Base-by-base conservation (phyloP, 2,888 invertebrate species). In the Lottia gigantea region DNA sequence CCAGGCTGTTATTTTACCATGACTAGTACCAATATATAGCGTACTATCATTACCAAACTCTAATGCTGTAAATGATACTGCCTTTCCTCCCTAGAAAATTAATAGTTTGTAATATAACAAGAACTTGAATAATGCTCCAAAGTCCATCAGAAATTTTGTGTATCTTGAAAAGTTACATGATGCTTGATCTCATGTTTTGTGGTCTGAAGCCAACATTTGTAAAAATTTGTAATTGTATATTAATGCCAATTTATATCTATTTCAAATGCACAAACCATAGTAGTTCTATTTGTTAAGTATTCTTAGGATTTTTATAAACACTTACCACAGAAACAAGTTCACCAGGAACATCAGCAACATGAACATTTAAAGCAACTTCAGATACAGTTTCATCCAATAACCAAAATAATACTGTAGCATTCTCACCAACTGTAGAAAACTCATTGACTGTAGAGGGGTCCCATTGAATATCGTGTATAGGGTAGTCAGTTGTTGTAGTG, bases 1-100 rank as follows among this genome's bases (percentile, higher is more conserved):
- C 88, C 88, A 88, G 31, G 85, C 87, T 11, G 86, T 82, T 46
- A 88, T 82, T 61, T 82, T 79, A n/a, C 88, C 88, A 66, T 76
- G 79, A 68, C 77, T 84, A 19, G 83, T 84, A 8, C 80, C 84
- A 14, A 85, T 82, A 72, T 84, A 88, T 66, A 87, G 76, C 40
- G 81, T 83, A 72, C 85, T 86, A 80, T 86, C 85, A 16, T 82
- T 83, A 6, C 83, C 82, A 79, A 85, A 88, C 65, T 81, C 83
- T 76, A 87, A 74, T 25, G 80, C 79, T 23, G 87, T 88, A 76
- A 86, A 86, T 66, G 82, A 83, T 25, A 82, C 79, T 55, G 75
- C 68, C 45, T 76, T 66, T 65, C 62, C 65, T 68, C 79, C 77
- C 40, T 40, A 8, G 2, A 40, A 40, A 8, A 40, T 40, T 40